Evolutionary conservation across 2,797 vertebrate genomes (phyloP).

Genomic region (Menidia menidia): DNA sequence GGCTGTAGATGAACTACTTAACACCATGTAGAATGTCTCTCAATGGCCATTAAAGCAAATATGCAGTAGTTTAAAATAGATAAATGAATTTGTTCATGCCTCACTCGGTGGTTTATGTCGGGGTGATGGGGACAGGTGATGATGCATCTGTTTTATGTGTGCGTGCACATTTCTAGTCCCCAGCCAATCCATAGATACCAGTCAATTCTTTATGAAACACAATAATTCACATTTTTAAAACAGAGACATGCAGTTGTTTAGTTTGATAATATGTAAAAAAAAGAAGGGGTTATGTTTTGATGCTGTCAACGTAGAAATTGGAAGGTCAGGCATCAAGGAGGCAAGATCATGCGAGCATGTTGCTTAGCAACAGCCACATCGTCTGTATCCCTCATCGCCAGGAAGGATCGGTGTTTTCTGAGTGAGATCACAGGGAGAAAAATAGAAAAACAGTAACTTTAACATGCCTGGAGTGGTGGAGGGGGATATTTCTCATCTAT

Average conservation of each 20-base stretch:
- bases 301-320: constrained; percentile 21
- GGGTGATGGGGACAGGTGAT: neutral
- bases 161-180: no score
- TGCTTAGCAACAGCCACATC: constrained; percentile 77
- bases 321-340: constrained; percentile 51
- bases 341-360: constrained; percentile 72
- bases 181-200: no score
- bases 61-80: neutral
- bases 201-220: neutral
- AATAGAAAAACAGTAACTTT: constrained; percentile 1
- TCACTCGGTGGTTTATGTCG: neutral
- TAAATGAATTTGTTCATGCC: neutral
- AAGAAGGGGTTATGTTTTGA: constrained; percentile 19
- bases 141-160: neutral
- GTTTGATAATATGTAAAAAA: constrained; percentile 21
- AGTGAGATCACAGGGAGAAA: constrained; percentile 37
- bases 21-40: neutral
- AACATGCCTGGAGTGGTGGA: neutral
- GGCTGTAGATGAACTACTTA: neutral
- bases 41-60: neutral
- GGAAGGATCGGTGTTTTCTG: constrained; percentile 50
- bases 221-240: constrained; percentile 7
- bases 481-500: neutral
- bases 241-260: neutral
- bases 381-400: constrained; percentile 43